Evolutionary conservation across 2,888 invertebrate genomes (phyloP).

Genomic region (Epirrhoe alternata): DNA sequence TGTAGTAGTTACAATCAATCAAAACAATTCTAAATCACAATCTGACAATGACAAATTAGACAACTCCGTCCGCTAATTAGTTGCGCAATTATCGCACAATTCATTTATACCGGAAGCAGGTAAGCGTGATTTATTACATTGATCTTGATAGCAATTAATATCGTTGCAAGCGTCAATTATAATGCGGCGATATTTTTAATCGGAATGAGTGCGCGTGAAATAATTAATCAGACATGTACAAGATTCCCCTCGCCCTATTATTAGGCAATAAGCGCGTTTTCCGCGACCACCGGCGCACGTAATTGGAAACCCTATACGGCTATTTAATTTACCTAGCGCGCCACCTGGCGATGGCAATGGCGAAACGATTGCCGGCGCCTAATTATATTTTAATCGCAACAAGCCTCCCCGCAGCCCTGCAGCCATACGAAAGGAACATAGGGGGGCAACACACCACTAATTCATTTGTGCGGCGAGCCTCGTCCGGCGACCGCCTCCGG

Average conservation of each 20-base stretch:
- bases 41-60: slow-evolving; percentile 83
- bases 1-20: slow-evolving; percentile 70
- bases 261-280: slow-evolving; percentile 77
- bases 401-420: slow-evolving; percentile 52
- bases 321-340: slow-evolving; percentile 81
- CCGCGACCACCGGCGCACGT: slow-evolving; percentile 68
- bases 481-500: slow-evolving; percentile 64
- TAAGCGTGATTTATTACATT: slow-evolving; percentile 79
- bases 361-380: slow-evolving; percentile 83
- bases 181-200: slow-evolving; percentile 35
- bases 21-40: slow-evolving; percentile 82
- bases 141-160: slow-evolving; percentile 77
- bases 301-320: slow-evolving; percentile 80
- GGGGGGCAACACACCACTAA: slow-evolving; percentile 65
- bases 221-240: slow-evolving; percentile 71
- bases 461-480: slow-evolving; percentile 77
- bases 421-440: slow-evolving; percentile 46
- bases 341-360: slow-evolving; percentile 83
- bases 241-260: slow-evolving; percentile 74
- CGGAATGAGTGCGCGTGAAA: slow-evolving; percentile 52
- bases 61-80: slow-evolving; percentile 79
- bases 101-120: slow-evolving; percentile 78
- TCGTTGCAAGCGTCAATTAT: slow-evolving; percentile 51
- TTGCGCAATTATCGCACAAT: slow-evolving; percentile 83
- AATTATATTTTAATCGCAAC: slow-evolving; percentile 85